These are phyloP conservation scores for Bhutanitis thaidina DNA, from an alignment of 2,888 invertebrate species.

Conservation along the genomic window DNA sequence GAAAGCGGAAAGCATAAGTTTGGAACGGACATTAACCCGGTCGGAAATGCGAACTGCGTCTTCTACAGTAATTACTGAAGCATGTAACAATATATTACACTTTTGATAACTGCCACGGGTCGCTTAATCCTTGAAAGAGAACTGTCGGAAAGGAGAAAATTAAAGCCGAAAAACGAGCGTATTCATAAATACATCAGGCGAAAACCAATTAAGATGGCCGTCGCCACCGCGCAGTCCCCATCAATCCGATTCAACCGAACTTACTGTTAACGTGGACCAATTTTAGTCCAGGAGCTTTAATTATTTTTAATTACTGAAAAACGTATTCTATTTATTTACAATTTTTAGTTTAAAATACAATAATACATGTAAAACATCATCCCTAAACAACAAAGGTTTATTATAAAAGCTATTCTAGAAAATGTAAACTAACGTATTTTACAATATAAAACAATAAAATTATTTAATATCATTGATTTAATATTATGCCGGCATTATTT, in stretches of 20 bases:
- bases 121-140: conserved; percentile 17
- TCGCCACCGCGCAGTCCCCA: conserved; percentile 43
- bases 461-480: too few species aligned
- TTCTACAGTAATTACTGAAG: conserved; percentile 17
- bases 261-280: conserved; percentile 40
- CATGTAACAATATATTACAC: conserved; percentile 18
- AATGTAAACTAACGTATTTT: too few species aligned
- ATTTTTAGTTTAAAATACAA: too few species aligned
- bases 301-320: not conserved
- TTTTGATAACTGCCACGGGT: conserved; percentile 18
- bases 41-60: not conserved
- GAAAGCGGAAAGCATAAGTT: not conserved
- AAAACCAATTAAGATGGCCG: conserved; percentile 54
- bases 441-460: too few species aligned
- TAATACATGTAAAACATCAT: too few species aligned
- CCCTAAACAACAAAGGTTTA: too few species aligned
- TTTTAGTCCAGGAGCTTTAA: conserved; percentile 35
- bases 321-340: too few species aligned
- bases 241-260: conserved; percentile 52
- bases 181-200: conserved; percentile 39
- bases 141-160: conserved; percentile 21
- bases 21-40: conserved; percentile 2
- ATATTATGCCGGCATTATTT: too few species aligned
- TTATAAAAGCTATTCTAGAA: too few species aligned
- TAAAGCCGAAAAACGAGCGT: conserved; percentile 23